A percentile compares a stretch with the other conserved stretches of the same genome.
Evolutionary conservation across 1,140 invertebrate genomes (phyloP).

Genomic region (Diplogasteroides magnus): DNA sequence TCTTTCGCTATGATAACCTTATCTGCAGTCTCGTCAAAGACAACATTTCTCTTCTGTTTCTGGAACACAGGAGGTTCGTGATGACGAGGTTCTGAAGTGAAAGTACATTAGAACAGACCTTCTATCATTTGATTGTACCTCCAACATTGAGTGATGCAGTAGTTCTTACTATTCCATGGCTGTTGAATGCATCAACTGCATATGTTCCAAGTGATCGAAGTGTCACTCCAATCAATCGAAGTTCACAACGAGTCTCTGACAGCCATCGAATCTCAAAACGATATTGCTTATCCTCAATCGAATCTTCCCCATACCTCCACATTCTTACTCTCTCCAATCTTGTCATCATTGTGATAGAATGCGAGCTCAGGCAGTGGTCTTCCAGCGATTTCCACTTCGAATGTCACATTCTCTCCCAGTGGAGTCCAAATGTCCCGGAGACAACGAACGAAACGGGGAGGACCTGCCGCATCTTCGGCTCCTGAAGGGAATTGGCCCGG

Average conservation of each 20-base stretch:
- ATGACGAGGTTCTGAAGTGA: constrained; percentile 16
- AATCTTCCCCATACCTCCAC: constrained; percentile 20
- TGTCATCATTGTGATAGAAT: constrained; percentile 43
- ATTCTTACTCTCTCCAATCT: constrained; percentile 28
- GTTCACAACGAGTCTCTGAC: constrained; percentile 18
- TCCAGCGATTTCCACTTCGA: constrained; percentile 41
- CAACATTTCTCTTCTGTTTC: constrained; percentile 24
- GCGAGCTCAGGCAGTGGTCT: constrained; percentile 36
- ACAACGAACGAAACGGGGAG: constrained; percentile 42
- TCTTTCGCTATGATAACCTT: constrained; percentile 9
- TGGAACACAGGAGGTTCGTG: constrained; percentile 30
- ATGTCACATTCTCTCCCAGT: constrained; percentile 27
- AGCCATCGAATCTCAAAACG: constrained; percentile 30
- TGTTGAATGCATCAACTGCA: constrained; percentile 38
- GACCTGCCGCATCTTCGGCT: constrained; percentile 35
- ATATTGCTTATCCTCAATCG: neutral
- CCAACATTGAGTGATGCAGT: constrained; percentile 39
- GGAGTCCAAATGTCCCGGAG: constrained; percentile 41
- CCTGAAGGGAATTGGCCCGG: neutral
- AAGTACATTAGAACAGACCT: neutral
- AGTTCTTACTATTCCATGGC: constrained; percentile 43
- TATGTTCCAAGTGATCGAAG: constrained; percentile 37
- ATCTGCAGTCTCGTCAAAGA: constrained; percentile 12
- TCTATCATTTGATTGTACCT: no score
- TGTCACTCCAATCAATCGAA: constrained; percentile 23